Percentiles rank a stretch among this genome's conserved stretches.
These are phyloP conservation scores for Furnarius figulus DNA, from an alignment of 2,113 vertebrate species.

Conservation along the genomic window DNA sequence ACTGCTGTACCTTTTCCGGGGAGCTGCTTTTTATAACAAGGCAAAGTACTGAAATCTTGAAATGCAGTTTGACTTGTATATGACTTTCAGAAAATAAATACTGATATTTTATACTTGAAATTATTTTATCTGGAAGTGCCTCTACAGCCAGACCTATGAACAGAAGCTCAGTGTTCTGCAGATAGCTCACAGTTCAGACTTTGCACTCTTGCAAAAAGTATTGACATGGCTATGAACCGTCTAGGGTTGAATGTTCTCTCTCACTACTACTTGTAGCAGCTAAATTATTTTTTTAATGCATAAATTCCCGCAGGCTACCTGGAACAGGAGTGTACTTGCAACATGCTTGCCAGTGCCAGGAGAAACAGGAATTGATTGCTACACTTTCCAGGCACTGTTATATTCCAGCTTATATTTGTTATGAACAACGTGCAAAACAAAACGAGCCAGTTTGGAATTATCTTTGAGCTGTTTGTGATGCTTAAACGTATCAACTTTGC, in stretches of 20 bases:
- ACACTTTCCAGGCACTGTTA: rapidly evolving
- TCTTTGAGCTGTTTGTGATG: not conserved
- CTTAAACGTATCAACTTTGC: not conserved
- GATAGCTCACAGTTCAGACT: rapidly evolving
- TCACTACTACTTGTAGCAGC: not conserved
- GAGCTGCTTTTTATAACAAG: not conserved
- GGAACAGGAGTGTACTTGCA: not conserved
- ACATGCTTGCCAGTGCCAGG: not conserved
- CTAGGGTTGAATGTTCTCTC: not conserved
- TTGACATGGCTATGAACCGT: rapidly evolving
- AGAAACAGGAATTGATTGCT: not conserved
- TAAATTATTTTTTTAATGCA: not conserved
- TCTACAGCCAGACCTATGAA: rapidly evolving
- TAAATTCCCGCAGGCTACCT: rapidly evolving
- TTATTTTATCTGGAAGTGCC: not conserved
- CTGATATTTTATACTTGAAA: not conserved
- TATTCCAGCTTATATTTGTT: rapidly evolving
- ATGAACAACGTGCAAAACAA: rapidly evolving
- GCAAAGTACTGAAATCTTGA: not conserved
- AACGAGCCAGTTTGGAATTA: not conserved
- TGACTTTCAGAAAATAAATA: not conserved
- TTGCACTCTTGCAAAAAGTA: not conserved
- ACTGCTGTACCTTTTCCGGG: not conserved
- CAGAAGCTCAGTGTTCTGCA: not conserved
- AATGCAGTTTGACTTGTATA: not conserved